Base-by-base conservation (phyloP, 1,140 invertebrate species). In the Mizuhopecten yessoensis region DNA sequence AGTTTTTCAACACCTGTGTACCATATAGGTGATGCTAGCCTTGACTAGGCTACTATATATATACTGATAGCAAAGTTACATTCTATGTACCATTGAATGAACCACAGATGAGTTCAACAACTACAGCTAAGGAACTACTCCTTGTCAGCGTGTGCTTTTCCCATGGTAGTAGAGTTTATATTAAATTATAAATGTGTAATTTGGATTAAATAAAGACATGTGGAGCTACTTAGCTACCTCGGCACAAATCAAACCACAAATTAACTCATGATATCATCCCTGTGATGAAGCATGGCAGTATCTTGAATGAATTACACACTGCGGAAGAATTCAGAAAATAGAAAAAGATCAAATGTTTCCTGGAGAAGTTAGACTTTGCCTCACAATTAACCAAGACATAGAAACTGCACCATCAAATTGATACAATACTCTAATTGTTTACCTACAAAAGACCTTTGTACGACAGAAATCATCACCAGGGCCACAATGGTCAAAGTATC, bases 201-300 rank as follows among this genome's bases (percentile, higher is more conserved):
- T 75, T 75, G 57, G 57, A 75, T 75, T n/a, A 75, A 75, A 75
- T 75, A 75, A 75, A 75, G 57, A 75, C 57, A 75, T 75, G n/a
- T 75, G 57, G 57, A 75, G 57, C 9, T 75, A n/a, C 2, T 75
- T 75, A 75, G 11, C 57, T 29, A 29, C 11, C 57, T n/a, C 3
- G 57, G 57, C 57, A 75, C 57, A 75, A 75, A 75, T 75, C 57
- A 75, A 29, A 75, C 23, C 57, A 75, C 23, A 29, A 75, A 75
- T 75, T 29, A 75, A 75, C 9, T 7, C 57, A 75, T 75, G 57
- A 75, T 75, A 75, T 75, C 57, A 75, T 75, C 9, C 29, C 57
- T 75, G 57, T 75, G 57, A 75, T 29, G 57, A 9, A 75, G 29
- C 23, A 75, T 75, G 23, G 57, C 23, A 9, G n/a, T 75, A 75